These are phyloP conservation scores for Lithophane ornitopus DNA, from an alignment of 2,888 invertebrate genomes.

Conservation along the genomic window DNA sequence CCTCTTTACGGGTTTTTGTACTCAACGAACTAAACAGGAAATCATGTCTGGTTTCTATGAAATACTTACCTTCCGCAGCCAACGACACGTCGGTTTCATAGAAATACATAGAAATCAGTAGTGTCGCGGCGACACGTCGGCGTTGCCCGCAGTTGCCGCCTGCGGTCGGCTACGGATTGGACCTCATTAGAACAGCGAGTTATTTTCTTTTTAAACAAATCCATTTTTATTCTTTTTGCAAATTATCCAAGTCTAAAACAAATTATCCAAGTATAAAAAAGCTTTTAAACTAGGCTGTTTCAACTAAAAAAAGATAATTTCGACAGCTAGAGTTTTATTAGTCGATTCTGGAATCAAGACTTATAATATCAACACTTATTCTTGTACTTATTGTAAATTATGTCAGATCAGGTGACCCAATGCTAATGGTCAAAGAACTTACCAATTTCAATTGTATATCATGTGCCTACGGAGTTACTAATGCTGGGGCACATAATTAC, in stretches of 20 bases:
- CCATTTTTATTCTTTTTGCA: not conserved
- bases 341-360: conserved; percentile 1
- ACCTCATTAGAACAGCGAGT: not conserved
- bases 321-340: not conserved
- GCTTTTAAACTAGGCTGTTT: not conserved
- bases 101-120: too few relatives aligned
- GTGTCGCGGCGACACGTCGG: too few relatives aligned
- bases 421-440: not conserved
- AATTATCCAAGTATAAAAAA: not conserved
- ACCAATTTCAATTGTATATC: not conserved
- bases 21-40: not conserved
- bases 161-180: too few relatives aligned
- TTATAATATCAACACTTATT: not conserved
- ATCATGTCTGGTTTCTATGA: too few relatives aligned
- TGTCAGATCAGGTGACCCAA: not conserved
- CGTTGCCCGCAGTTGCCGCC: too few relatives aligned
- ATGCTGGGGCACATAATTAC: not conserved
- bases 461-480: not conserved
- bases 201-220: not conserved
- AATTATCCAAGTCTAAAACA: not conserved
- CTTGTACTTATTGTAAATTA: not conserved
- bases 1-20: not conserved
- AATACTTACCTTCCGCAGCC: too few relatives aligned
- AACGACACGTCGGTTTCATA: too few relatives aligned
- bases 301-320: not conserved